Percentiles rank a stretch among this genome's conserved stretches.
Conservation (phyloP, 2,113 vertebrate species). For the Lepidothrix coronata region DNA sequence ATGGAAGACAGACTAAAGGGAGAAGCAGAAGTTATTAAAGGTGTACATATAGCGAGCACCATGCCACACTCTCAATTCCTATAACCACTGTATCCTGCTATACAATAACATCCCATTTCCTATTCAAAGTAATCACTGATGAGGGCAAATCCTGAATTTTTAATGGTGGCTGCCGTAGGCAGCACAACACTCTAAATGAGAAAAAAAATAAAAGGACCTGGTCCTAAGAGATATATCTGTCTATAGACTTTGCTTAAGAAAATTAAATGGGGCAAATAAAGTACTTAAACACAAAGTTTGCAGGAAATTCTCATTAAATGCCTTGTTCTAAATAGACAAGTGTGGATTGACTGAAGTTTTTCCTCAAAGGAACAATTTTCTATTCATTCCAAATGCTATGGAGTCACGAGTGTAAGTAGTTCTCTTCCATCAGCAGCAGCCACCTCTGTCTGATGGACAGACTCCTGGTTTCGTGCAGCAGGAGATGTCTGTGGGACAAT, state of each 20-base stretch:
- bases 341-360: not conserved
- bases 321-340: not conserved
- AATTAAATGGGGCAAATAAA: conserved; percentile 19
- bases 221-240: not conserved
- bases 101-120: not conserved
- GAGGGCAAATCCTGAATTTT: conserved; percentile 43
- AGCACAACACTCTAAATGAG: not conserved
- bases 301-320: conserved; percentile 17
- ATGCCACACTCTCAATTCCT: not conserved
- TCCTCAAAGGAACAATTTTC: not conserved
- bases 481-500: not conserved
- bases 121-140: conserved; percentile 22
- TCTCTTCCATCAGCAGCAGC: not conserved
- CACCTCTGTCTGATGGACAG: not conserved
- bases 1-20: not conserved
- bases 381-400: not conserved
- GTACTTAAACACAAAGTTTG: conserved; percentile 1
- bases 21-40: not conserved
- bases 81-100: not conserved
- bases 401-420: not conserved
- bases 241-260: conserved; percentile 21
- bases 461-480: not conserved
- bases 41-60: not conserved
- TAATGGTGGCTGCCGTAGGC: not conserved
- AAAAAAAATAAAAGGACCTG: not conserved